Conservation (phyloP, 2,797 vertebrate genomes). For the Pantherophis alleghaniensis region DNA sequence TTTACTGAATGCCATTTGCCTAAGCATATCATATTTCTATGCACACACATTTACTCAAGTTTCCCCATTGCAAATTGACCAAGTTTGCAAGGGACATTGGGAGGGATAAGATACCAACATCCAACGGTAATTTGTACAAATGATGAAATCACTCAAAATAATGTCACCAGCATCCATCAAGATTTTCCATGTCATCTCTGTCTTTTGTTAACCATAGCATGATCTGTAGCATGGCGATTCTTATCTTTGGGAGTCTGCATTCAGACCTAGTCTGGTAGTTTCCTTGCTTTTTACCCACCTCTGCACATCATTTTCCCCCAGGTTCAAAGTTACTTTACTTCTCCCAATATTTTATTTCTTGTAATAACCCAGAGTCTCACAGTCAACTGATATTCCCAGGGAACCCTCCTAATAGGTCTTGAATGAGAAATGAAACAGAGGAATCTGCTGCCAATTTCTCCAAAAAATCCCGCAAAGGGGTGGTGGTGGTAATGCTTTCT, state of each 20-base stretch:
- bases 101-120: background rate
- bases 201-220: background rate
- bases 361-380: background rate
- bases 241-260: background rate
- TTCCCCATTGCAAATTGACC: background rate
- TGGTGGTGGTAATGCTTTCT: background rate
- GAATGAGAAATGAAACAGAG: background rate
- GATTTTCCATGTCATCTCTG: background rate
- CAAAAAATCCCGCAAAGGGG: background rate
- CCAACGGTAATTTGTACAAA: background rate
- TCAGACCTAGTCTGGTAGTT: background rate
- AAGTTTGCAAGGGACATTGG: background rate
- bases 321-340: background rate
- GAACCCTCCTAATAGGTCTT: background rate
- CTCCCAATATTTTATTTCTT: background rate
- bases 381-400: background rate
- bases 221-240: background rate
- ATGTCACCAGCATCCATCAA: background rate
- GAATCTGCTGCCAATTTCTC: background rate
- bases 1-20: background rate
- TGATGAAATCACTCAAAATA: background rate
- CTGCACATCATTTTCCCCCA: background rate
- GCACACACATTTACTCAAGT: background rate
- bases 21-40: background rate
- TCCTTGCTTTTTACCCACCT: background rate